Base-by-base conservation (phyloP, 2,797 vertebrate genomes). In the Tenualosa ilisha region DNA sequence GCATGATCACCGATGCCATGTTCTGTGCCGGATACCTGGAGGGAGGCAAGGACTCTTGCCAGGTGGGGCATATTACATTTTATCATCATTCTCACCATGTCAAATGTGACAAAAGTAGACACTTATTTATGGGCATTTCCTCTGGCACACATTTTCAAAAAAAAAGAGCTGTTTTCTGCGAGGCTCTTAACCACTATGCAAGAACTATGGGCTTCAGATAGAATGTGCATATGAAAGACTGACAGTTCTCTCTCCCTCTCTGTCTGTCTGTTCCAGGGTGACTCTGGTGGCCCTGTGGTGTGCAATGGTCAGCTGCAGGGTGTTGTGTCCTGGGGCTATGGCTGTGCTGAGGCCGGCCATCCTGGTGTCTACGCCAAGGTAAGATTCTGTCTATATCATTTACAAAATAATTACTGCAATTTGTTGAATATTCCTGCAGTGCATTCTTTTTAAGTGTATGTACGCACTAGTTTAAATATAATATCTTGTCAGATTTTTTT, bases 231-330 rank as follows among this genome's bases (percentile, higher is more conserved):
- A 8, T 37, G 37, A 37, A 6, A 12, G 5, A n/a, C n/a, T 72
- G 9, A 37, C 13, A 12, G 13, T 15, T 40, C 26, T 49, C 13
- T 8, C 54, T 68, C 68, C 20, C 68, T 75, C 68, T 68, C 24
- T 68, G 9, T 72, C 26, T 82, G 46, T 81, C 37, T 82, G 46
- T 81, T n/a, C 13, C 86, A 93, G 94, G 92, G 90, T 63, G 93
- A 94, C 88, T 53, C 88, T 53, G 94, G 94, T 3, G 93, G 93
- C 56, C 93, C 93, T 0, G 91, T 93, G 82, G 92, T 89, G 13
- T 94, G 93, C 68, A 88, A 89, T 0, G 90, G 93, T 13, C 0
- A 88, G 15, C 93, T 95, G 17, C 94, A 94, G 83, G 93, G 93
- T 26, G 43, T 94, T 0, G 89, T 94, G 81, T 94, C 93, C 49